Evolutionary conservation across 2,888 invertebrate species (phyloP).

Genomic region (Calliopum simillimum): DNA sequence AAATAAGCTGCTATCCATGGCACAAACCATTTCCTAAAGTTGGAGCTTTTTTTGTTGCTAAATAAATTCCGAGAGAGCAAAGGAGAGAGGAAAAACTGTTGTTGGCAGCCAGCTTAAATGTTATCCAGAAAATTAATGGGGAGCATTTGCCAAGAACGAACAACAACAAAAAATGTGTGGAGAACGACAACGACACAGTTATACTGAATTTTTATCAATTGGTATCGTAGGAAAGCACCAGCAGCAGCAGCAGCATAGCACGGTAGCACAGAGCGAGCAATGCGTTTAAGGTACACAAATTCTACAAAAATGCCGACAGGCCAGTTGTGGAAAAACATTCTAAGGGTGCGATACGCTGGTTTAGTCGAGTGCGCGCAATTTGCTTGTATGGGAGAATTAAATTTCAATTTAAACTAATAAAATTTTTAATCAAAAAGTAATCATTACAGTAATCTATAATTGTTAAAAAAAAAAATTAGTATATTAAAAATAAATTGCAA

Average conservation of each 20-base stretch:
- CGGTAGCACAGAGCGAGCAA: not conserved
- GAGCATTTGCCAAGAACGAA: not conserved
- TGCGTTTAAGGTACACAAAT: constrained; percentile 9
- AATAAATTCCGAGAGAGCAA: no score
- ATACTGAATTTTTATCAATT: constrained; percentile 27
- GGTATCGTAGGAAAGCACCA: not conserved
- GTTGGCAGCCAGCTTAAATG: no score
- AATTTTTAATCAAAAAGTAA: no score
- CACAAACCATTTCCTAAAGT: no score
- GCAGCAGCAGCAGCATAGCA: not conserved
- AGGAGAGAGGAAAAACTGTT: no score
- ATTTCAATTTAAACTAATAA: no score
- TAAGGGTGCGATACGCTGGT: constrained; percentile 27
- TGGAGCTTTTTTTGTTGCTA: no score
- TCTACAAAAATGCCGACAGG: constrained; percentile 16
- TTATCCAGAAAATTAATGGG: no score
- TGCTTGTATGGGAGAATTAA: not conserved
- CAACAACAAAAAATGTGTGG: not conserved
- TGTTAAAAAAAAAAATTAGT: not conserved
- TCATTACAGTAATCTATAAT: constrained; percentile 8
- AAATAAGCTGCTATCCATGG: no score
- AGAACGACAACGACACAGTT: not conserved
- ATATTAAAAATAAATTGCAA: not conserved
- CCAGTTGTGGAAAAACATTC: constrained; percentile 40
- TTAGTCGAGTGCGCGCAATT: not conserved